A percentile compares a stretch with the other conserved stretches of the same genome.
These are phyloP conservation scores for Arothron firmamentum DNA, from an alignment of 2,113 vertebrate genomes.

Conservation along the genomic window DNA sequence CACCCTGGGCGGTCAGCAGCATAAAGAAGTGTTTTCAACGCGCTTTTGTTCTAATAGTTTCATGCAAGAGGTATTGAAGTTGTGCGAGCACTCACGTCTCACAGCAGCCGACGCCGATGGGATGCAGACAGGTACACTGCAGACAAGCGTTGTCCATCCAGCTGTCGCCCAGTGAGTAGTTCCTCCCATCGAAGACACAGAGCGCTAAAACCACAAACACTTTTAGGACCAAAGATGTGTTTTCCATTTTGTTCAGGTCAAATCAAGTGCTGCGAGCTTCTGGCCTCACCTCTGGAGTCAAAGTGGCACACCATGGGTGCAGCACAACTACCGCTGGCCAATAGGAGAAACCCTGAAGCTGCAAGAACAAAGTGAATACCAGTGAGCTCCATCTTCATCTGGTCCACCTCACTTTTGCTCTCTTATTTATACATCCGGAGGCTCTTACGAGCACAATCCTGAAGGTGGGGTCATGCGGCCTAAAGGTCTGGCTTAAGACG, in stretches of 20 bases:
- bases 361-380: constrained; percentile 47
- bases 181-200: constrained; percentile 79
- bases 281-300: constrained; percentile 84
- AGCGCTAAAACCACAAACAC: constrained; percentile 67
- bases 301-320: constrained; percentile 87
- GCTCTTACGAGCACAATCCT: constrained; percentile 34
- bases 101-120: constrained; percentile 90
- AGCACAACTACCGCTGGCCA: constrained; percentile 65
- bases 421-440: constrained; percentile 70
- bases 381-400: constrained; percentile 77
- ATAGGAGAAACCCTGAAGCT: constrained; percentile 62
- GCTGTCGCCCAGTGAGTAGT: constrained; percentile 83
- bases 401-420: constrained; percentile 28
- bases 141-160: constrained; percentile 88
- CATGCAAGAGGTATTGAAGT: background rate
- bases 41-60: background rate
- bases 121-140: constrained; percentile 92
- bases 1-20: constrained; percentile 64
- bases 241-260: no score
- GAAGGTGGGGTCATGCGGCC: constrained; percentile 56
- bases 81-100: constrained; percentile 83
- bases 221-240: background rate
- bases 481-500: constrained; percentile 43
- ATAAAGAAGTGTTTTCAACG: background rate
- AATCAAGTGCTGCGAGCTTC: background rate